These are phyloP conservation scores for Notothenia coriiceps DNA, from an alignment of 2,113 vertebrate species.

Conservation along the genomic window DNA sequence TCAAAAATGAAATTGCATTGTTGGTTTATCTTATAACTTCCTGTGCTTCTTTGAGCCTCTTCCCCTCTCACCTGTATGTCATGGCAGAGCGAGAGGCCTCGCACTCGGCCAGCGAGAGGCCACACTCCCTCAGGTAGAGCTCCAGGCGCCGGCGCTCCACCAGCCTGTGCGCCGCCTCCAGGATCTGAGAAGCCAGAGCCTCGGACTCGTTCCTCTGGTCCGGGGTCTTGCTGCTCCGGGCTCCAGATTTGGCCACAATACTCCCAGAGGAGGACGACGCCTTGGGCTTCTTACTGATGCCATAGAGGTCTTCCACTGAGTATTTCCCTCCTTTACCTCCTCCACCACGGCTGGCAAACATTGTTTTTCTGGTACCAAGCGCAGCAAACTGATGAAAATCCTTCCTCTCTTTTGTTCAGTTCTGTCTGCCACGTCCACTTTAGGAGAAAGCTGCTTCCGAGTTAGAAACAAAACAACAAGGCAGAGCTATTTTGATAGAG, in stretches of 20 bases:
- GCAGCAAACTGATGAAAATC: slow-evolving; percentile 48
- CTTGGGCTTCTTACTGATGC: slow-evolving; percentile 86
- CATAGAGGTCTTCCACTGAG: slow-evolving; percentile 88
- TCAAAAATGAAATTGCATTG: background rate
- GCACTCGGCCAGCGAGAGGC: slow-evolving; percentile 78
- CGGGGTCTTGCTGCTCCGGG: slow-evolving; percentile 53
- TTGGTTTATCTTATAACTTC: background rate
- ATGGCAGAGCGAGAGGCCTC: slow-evolving; percentile 79
- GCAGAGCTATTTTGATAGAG: slow-evolving; percentile 72
- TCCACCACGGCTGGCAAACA: slow-evolving; percentile 84
- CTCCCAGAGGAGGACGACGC: slow-evolving; percentile 72
- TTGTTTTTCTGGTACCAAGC: slow-evolving; percentile 46
- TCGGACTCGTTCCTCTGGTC: slow-evolving; percentile 76
- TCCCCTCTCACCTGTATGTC: slow-evolving; percentile 80
- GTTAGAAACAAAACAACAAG: slow-evolving; percentile 63
- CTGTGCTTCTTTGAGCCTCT: background rate
- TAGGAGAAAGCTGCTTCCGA: slow-evolving; percentile 34
- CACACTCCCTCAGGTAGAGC: slow-evolving; percentile 82
- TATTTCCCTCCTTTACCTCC: slow-evolving; percentile 84
- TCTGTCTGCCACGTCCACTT: slow-evolving; percentile 51
- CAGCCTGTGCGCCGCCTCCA: slow-evolving; percentile 79
- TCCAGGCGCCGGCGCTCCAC: slow-evolving; percentile 81
- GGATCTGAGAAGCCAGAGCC: slow-evolving; percentile 80
- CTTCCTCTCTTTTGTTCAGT: slow-evolving; percentile 16
- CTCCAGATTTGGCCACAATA: slow-evolving; percentile 60